Evolutionary conservation across 2,888 invertebrate genomes (phyloP).

Genomic region (Macrophya alboannulata): DNA sequence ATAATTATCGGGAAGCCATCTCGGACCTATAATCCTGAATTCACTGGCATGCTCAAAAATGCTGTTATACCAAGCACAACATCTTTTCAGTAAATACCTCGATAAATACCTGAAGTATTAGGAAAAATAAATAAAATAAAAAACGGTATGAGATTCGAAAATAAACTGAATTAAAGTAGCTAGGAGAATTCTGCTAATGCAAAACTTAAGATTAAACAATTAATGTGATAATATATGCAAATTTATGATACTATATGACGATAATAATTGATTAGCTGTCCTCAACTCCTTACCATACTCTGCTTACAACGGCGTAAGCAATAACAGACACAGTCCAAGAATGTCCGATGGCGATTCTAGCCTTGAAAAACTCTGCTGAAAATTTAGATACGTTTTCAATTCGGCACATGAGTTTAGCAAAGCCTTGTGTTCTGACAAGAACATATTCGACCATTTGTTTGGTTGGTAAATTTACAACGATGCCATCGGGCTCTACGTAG

Average conservation of each 20-base stretch:
- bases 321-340: constrained; percentile 83
- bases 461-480: constrained; percentile 81
- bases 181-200: too few species aligned
- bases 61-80: constrained; percentile 81
- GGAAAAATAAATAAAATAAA: not conserved
- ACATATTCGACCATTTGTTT: constrained; percentile 84
- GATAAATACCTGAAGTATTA: constrained; percentile 77
- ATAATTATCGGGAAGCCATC: constrained; percentile 81
- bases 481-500: constrained; percentile 68
- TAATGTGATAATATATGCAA: too few species aligned
- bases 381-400: constrained; percentile 81
- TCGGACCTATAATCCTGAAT: constrained; percentile 80
- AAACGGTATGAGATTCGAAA: too few species aligned
- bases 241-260: not conserved
- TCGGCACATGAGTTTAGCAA: constrained; percentile 82
- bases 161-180: too few species aligned
- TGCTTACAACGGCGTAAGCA: constrained; percentile 82
- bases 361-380: constrained; percentile 81
- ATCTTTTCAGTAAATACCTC: constrained; percentile 80
- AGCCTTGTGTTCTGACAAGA: constrained; percentile 82
- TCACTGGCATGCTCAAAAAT: constrained; percentile 78
- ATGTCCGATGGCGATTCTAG: constrained; percentile 82
- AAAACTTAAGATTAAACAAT: too few species aligned
- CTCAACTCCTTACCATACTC: constrained; percentile 80
- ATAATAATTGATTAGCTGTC: not conserved